Base-by-base conservation (phyloP, 2,888 invertebrate genomes). In the Blastobasis adustella region DNA sequence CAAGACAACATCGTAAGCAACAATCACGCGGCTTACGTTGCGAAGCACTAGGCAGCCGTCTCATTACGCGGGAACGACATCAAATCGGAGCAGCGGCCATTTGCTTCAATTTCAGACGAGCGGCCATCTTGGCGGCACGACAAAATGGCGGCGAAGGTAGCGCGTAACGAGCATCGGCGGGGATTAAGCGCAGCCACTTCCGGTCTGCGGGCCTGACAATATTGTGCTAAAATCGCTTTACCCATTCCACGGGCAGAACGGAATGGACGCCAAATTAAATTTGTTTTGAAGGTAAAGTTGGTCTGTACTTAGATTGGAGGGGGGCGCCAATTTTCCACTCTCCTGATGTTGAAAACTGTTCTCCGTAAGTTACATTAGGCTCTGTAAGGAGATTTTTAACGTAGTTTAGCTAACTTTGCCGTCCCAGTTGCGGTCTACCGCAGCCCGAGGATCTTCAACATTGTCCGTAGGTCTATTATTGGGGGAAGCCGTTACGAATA, bases 261-360 rank as follows among this genome's bases (percentile, higher is more conserved):
- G 61, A 63, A 69, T 60, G 61, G 65, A 54, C 54, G 58, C 54
- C 57, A 63, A 72, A 75, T 69, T 66, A 62, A 62, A 69, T 71
- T 68, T 66, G 59, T 45, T 61, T 60, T 55, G 54, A 54, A 54
- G 56, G 52, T 52, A 54, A 63, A 60, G 57, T 49, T 47, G 38
- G 49, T 23, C 23, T 23, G 23, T 23, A 23, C 23, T 23, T 23
- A 23, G 23, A 23, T 23, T 23, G 23, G 23, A 23, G 23, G 23
- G 23, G 3, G 23, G 23, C 3, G 23, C 23, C 23, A 23, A 23
- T 23, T 23, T 23, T 23, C 23, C 23, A 23, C 23, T 23, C 23
- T 23, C 23, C 23, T 23, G 23, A 23, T 3, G 23, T 23, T 23
- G 23, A 23, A 23, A 23, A 23, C 23, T 23, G 23, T 23, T 23